Percentiles rank a stretch among this genome's conserved stretches.
phyloP scores from a whole-genome alignment of 2,797 vertebrate genomes.

The Hylomyscus alleni region DNA sequence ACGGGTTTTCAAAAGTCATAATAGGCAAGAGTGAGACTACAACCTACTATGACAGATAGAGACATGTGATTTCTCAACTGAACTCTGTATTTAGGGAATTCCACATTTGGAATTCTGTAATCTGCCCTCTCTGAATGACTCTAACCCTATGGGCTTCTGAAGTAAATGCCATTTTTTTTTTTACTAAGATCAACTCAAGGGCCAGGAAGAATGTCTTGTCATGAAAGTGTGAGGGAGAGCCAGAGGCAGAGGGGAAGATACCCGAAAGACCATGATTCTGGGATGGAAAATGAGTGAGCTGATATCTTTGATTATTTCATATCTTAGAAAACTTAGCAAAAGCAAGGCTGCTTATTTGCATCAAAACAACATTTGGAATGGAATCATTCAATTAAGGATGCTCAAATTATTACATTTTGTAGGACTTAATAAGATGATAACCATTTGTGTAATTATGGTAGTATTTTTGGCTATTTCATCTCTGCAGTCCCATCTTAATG shows the following conservation, averaged over 20 bases:
- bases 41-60: not conserved
- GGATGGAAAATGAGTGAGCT: not conserved
- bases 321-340: constrained; percentile 64
- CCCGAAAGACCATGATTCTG: not conserved
- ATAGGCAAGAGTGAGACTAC: not conserved
- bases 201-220: not conserved
- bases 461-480: constrained; percentile 74
- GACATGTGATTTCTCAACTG: not conserved
- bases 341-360: constrained; percentile 57
- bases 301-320: constrained; percentile 38
- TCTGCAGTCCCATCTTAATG: constrained; percentile 57
- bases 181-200: constrained; percentile 13
- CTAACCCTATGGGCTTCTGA: not conserved
- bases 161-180: not conserved
- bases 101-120: constrained; percentile 47
- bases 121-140: constrained; percentile 2
- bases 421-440: constrained; percentile 75
- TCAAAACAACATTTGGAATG: constrained; percentile 66
- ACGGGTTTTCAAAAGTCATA: not conserved
- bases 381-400: constrained; percentile 66
- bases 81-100: not conserved
- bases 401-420: constrained; percentile 70
- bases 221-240: not conserved
- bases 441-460: constrained; percentile 73
- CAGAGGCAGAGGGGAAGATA: not conserved